Conservation (phyloP, 2,797 vertebrate genomes). For the Rousettus madagascariensis region DNA sequence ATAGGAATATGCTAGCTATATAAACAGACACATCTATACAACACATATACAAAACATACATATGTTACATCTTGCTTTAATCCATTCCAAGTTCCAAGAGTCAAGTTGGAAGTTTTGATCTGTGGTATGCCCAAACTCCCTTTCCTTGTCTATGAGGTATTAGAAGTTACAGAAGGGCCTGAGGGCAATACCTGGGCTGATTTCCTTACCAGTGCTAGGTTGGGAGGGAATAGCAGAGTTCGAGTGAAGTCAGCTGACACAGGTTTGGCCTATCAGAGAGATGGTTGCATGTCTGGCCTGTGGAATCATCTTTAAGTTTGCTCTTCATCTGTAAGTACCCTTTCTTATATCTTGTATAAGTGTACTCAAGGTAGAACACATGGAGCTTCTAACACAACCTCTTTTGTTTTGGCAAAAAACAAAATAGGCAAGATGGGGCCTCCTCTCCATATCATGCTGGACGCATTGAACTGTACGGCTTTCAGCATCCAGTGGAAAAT, state of each 20-base stretch:
- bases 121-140: not conserved
- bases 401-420: conserved; percentile 68
- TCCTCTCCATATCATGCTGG: conserved; percentile 91
- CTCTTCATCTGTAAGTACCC: not conserved
- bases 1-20: not conserved
- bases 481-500: conserved; percentile 94
- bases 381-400: conserved; percentile 30
- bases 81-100: not conserved
- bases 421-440: conserved; percentile 91
- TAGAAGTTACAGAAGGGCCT: not conserved
- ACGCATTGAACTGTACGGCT: conserved; percentile 93
- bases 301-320: not conserved
- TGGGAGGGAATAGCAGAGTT: not conserved
- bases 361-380: not conserved
- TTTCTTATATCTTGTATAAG: not conserved
- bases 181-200: not conserved
- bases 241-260: not conserved
- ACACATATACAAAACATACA: not conserved
- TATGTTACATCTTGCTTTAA: not conserved
- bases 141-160: not conserved
- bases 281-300: not conserved
- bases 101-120: not conserved
- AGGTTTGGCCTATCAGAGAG: not conserved
- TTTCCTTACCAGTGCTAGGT: not conserved
- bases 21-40: not conserved